Evolutionary conservation across 2,888 invertebrate genomes (phyloP).

Genomic region (Polydesmus complanatus): DNA sequence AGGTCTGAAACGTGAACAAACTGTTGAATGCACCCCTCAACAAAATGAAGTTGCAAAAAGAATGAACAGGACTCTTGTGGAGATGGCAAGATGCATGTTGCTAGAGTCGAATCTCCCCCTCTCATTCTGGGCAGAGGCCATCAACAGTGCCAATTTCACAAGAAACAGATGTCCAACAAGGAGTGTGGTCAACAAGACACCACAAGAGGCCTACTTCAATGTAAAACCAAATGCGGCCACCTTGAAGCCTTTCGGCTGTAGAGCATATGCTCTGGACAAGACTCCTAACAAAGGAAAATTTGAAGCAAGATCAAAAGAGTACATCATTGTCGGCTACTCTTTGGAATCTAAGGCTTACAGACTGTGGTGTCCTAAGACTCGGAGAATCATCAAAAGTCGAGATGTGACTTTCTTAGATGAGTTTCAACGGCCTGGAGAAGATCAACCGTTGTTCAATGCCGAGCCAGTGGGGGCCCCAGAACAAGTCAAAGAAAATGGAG

Average conservation of each 20-base stretch:
- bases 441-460: too few relatives aligned
- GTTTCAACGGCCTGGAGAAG: too few relatives aligned
- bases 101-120: conserved; percentile 12
- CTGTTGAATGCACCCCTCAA: conserved; percentile 11
- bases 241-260: neutral
- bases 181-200: neutral
- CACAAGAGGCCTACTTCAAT: conserved; percentile 3
- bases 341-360: neutral
- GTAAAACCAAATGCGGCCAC: conserved; percentile 11
- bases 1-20: neutral
- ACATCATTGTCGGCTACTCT: neutral
- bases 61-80: conserved; percentile 16
- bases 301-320: neutral
- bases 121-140: conserved; percentile 17
- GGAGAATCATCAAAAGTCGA: neutral
- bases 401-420: neutral
- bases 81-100: conserved; percentile 14
- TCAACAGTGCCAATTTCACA: conserved; percentile 15
- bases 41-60: conserved; percentile 19
- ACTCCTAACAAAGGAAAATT: neutral
- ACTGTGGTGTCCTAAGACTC: neutral
- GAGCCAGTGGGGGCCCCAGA: too few relatives aligned
- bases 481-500: too few relatives aligned
- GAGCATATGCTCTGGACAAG: neutral
- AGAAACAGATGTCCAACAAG: conserved; percentile 10